Conservation (phyloP, 2,113 vertebrate species). For the Vombatus ursinus region DNA sequence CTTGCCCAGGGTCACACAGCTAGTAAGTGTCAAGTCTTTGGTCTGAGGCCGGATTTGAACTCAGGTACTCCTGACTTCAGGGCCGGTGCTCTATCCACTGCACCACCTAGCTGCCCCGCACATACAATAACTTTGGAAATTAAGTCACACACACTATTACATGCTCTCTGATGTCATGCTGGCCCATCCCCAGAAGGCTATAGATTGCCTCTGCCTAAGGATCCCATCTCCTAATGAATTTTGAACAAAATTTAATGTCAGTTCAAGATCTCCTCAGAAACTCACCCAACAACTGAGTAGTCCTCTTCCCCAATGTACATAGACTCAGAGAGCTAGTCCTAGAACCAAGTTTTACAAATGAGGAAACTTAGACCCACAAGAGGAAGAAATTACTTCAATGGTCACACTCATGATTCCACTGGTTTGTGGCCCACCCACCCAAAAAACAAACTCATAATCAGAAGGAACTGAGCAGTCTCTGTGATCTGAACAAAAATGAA, state of each 20-base stretch:
- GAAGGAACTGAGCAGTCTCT: background rate
- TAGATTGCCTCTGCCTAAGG: background rate
- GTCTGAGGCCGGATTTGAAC: no score
- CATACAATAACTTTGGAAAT: background rate
- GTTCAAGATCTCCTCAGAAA: background rate
- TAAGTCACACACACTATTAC: background rate
- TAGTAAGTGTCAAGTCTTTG: no score
- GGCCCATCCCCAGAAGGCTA: background rate
- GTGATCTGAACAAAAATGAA: background rate
- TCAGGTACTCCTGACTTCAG: no score
- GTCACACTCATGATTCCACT: background rate
- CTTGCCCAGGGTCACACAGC: no score
- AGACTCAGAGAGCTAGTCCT: background rate
- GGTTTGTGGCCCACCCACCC: background rate
- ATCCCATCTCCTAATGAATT: background rate
- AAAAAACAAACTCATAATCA: background rate
- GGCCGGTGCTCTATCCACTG: no score
- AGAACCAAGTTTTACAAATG: background rate
- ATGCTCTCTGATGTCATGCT: background rate
- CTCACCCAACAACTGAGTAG: background rate
- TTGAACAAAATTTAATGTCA: background rate
- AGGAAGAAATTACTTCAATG: background rate
- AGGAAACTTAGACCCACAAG: constrained; percentile 1
- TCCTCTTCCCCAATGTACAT: background rate
- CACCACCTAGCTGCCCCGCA: no score